Evolutionary conservation across 1,140 invertebrate species (phyloP), one percentile per base, ranked within the genome.

Genomic region (Drosophila quadrilineata): DNA sequence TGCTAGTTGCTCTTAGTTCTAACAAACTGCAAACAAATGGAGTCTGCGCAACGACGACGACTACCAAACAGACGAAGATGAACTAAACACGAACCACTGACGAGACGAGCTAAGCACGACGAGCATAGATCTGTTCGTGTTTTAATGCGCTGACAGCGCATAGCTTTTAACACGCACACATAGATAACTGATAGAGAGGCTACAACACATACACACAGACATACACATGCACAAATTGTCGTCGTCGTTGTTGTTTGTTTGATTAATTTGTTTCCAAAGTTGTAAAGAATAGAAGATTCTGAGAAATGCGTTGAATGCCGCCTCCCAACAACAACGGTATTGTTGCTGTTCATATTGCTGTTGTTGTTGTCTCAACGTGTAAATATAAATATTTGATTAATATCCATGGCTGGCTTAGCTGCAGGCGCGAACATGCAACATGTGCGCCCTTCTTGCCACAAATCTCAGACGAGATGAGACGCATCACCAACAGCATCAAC

Each of bases 371-470:
- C 64, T 53, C n/a, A n/a, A 62, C 60, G 77, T 63, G 79, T 84
- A 85, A 84, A 84, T 86, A 74, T 84, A 84, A 84, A 84, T 84
- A 84, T 84, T 84, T 86, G 79, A 84, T 85, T 79, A 86, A 85
- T 84, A 79, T 79, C 73, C 74, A 64, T 31, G 24, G 33, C 35
- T 46, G 33, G 53, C 43, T 64, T 64, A 58, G 52, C 38, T 65
- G 45, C 45, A 69, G 59, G 60, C 59, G 52, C 53, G 52, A 70
- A 64, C 66, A 65, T 65, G 66, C 63, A 70, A 64, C 66, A 70
- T 70, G 60, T 70, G 66, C 66, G 65, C 16, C 31, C 12, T 5
- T 19, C 50, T 38, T 62, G 50, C 68, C 67, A 35, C 48, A 56
- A 66, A 63, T 62, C 69, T 50, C 58, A 24, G 43, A 50, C 49